phyloP scores from a whole-genome alignment of 2,113 vertebrate species.

The Lagopus leucura region DNA sequence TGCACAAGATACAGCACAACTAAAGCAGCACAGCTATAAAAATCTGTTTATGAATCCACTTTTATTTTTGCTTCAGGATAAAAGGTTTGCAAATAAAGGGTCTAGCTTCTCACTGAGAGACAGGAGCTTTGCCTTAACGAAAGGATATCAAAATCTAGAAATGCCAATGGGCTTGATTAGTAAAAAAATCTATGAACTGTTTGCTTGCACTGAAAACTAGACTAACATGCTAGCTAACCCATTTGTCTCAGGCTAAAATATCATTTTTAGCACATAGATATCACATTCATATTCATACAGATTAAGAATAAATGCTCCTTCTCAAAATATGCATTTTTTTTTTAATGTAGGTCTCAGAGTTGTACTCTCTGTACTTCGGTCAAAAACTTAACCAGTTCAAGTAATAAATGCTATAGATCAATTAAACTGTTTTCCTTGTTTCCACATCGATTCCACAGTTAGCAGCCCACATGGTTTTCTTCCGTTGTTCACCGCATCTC shows the following conservation, averaged over 20 bases:
- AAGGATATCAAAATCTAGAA: neutral
- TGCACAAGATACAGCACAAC: neutral
- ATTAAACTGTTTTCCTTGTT: neutral
- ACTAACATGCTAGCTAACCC: neutral
- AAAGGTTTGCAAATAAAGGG: neutral
- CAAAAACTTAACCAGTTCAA: neutral
- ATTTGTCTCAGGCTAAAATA: neutral
- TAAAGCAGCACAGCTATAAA: neutral
- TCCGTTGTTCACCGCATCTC: neutral
- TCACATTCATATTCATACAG: neutral
- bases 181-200: neutral
- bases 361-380: neutral
- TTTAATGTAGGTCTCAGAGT: neutral
- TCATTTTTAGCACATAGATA: neutral
- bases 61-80: neutral
- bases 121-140: neutral
- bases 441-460: neutral
- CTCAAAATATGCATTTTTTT: neutral
- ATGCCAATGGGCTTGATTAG: neutral
- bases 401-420: neutral
- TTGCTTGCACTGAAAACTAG: neutral
- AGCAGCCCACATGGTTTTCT: neutral
- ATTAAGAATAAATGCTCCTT: neutral
- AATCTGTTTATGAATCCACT: too few relatives aligned
- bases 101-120: neutral